Percentiles rank a stretch among this genome's conserved stretches.
Evolutionary conservation across 2,888 invertebrate species (phyloP).

Genomic region (Apoderus coryli): DNA sequence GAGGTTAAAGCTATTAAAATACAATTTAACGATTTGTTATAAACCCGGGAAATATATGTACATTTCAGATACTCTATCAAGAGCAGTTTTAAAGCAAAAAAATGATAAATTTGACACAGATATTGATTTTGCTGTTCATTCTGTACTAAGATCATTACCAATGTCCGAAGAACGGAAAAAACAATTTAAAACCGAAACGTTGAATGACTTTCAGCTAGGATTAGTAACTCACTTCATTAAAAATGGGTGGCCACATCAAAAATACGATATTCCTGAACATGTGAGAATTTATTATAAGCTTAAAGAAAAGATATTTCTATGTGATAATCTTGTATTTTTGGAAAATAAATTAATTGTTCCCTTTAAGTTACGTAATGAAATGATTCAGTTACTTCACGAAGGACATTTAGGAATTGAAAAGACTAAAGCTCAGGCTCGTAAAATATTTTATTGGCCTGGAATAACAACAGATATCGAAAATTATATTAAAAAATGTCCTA

Average conservation of each 20-base stretch:
- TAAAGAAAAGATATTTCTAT: constrained; percentile 13
- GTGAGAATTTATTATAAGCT: constrained; percentile 12
- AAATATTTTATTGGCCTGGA: constrained; percentile 5
- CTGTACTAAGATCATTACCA: constrained; percentile 14
- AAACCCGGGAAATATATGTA: constrained; percentile 19
- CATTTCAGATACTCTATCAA: constrained; percentile 18
- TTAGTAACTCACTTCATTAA: constrained; percentile 11
- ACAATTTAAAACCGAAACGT: constrained; percentile 14
- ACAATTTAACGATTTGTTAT: constrained; percentile 19
- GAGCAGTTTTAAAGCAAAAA: constrained; percentile 13
- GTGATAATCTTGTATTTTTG: constrained; percentile 11
- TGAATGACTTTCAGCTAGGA: constrained; percentile 12
- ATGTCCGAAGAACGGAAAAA: constrained; percentile 14
- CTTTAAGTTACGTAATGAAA: neutral
- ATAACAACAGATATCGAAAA: constrained; percentile 2
- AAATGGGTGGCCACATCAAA: constrained; percentile 14
- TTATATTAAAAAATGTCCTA: neutral
- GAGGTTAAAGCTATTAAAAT: constrained; percentile 19
- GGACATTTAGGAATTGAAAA: constrained; percentile 7
- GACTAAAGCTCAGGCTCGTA: constrained; percentile 1
- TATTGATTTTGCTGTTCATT: constrained; percentile 14
- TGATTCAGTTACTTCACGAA: constrained; percentile 1
- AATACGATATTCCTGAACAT: constrained; percentile 10
- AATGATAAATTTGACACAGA: constrained; percentile 9
- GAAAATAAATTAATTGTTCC: constrained; percentile 5